Evolutionary conservation across 2,888 invertebrate genomes (phyloP).

Genomic region (Girardia tigrina): DNA sequence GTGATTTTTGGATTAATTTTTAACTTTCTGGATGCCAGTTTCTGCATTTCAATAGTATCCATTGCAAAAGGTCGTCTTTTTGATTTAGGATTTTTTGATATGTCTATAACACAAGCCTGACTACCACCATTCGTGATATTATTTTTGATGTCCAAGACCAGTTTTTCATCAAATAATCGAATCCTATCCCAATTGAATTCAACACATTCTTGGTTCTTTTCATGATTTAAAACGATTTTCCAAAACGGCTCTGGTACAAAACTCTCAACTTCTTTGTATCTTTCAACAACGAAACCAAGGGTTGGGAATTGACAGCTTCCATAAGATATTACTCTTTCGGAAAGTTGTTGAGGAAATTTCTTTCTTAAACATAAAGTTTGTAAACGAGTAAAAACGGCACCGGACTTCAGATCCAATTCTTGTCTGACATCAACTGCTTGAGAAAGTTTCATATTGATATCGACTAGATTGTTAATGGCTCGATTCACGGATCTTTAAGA

Average conservation of each 20-base stretch:
- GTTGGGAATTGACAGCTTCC: slow-evolving; percentile 99
- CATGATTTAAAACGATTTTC: slow-evolving; percentile 66
- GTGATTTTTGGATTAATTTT: slow-evolving; percentile 81
- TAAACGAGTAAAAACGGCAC: slow-evolving; percentile 90
- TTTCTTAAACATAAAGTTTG: slow-evolving; percentile 77
- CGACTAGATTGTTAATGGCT: slow-evolving; percentile 65
- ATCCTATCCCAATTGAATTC: slow-evolving; percentile 72
- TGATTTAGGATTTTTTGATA: slow-evolving; percentile 69
- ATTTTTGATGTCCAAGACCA: background rate
- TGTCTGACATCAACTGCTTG: slow-evolving; percentile 82
- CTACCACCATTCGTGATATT: background rate
- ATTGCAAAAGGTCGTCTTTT: slow-evolving; percentile 89
- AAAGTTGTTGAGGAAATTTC: slow-evolving; percentile 51
- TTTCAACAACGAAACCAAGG: slow-evolving; percentile 96
- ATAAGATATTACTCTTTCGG: slow-evolving; percentile 76
- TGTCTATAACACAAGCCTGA: slow-evolving; percentile 43
- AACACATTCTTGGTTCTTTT: slow-evolving; percentile 61
- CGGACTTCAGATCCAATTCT: slow-evolving; percentile 81
- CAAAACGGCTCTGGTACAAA: slow-evolving; percentile 87
- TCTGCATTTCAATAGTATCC: slow-evolving; percentile 96
- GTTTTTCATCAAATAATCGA: background rate
- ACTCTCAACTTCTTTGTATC: slow-evolving; percentile 73
- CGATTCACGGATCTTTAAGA: slow-evolving; percentile 62
- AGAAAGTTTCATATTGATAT: slow-evolving; percentile 67
- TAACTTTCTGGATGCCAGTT: slow-evolving; percentile 74